Base-by-base conservation (phyloP, 2,888 invertebrate species). In the Argyra leucocephala region DNA sequence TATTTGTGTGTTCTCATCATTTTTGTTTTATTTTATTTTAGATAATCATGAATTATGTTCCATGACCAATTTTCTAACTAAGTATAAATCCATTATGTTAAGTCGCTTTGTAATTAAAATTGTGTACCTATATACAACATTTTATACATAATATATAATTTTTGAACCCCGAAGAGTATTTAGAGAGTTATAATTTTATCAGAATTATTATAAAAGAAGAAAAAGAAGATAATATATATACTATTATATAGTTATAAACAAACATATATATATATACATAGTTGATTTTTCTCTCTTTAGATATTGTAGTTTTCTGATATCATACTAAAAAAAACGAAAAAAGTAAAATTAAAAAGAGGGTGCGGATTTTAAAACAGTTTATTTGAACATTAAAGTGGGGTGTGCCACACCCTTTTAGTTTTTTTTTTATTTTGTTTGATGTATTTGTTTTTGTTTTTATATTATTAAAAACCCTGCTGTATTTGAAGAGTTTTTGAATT, bases 331-430 rank as follows among this genome's bases (percentile, higher is more conserved):
- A n/a, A n/a, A n/a, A n/a, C n/a, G n/a, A n/a, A n/a, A n/a, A 5
- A 18, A 48, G 5, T 18, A 15, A 48, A 15, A n/a, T 48, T 15
- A 5, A 18, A 48, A 48, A 48, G 48, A 48, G 48, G 48, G 48
- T 48, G 48, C 48, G 48, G 48, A 48, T 31, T 31, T 6, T 7
- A 48, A 18, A 48, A 48, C 5, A 18, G 15, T 48, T 12, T 31
- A 7, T 31, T 48, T 48, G 12, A 31, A 31, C 31, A 31, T 31
- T 31, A 12, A 48, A 48, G 48, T 48, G 18, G 48, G 48, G 15
- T 48, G 48, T 18, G 48, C 48, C 48, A 48, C 48, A 48, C 48
- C 48, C 48, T n/a, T n/a, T 48, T 48, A 31, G 48, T 48, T 48
- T 48, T 48, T 48, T 31, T 31, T 31, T 31, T n/a, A n/a, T 31